Conservation (phyloP, 2,888 invertebrate species). For the Pimpla rufipes region DNA sequence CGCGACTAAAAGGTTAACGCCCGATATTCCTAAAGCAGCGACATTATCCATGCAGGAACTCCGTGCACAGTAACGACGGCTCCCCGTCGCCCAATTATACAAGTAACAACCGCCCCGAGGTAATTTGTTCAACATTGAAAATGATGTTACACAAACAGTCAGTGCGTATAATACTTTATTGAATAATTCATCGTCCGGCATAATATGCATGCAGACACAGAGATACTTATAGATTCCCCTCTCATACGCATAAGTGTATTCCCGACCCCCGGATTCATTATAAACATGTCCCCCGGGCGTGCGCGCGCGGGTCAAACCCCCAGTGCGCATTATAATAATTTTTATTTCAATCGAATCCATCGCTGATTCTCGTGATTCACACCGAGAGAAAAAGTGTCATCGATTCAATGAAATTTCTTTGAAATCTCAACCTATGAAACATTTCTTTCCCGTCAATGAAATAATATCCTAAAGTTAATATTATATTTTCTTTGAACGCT, state of each 20-base stretch:
- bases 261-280: conserved; percentile 39
- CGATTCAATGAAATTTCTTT: too few species aligned
- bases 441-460: too few species aligned
- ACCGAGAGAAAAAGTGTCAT: too few species aligned
- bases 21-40: conserved; percentile 2
- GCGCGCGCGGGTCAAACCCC: neutral
- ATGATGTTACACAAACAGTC: conserved; percentile 43
- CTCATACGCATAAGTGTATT: conserved; percentile 56
- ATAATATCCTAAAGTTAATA: too few species aligned
- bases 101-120: conserved; percentile 48
- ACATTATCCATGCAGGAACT: neutral
- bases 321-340: conserved; percentile 3
- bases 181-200: conserved; percentile 60
- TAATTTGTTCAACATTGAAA: conserved; percentile 57
- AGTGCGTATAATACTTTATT: conserved; percentile 45
- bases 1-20: neutral
- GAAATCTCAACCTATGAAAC: too few species aligned
- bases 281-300: conserved; percentile 43
- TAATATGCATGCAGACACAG: conserved; percentile 29
- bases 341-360: neutral
- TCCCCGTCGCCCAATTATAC: neutral
- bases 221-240: conserved; percentile 12
- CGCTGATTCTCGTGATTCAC: neutral
- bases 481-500: too few species aligned
- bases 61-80: neutral